phyloP scores from a whole-genome alignment of 1,140 invertebrate species.

The Drosophila sp. region DNA sequence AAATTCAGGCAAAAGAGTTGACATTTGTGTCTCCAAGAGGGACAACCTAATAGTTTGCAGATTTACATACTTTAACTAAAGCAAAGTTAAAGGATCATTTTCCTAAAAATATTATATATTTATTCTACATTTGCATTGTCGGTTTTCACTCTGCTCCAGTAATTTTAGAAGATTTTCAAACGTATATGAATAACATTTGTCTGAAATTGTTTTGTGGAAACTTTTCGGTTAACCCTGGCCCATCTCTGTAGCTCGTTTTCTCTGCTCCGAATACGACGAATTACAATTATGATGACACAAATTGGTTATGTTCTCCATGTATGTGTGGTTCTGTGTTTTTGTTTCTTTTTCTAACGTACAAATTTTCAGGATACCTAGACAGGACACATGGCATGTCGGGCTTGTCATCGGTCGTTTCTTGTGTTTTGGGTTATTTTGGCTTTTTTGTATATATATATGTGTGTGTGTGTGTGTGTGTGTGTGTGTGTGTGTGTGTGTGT shows the following conservation, averaged over 20 bases:
- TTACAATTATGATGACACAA: slow-evolving; percentile 81
- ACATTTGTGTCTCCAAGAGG: slow-evolving; percentile 19
- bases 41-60: neutral
- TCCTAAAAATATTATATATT: no score
- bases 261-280: slow-evolving; percentile 43
- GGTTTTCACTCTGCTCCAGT: neutral
- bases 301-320: slow-evolving; percentile 73
- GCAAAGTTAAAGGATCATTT: no score
- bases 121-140: no score
- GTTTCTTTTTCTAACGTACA: slow-evolving; percentile 39
- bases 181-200: no score
- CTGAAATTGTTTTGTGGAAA: neutral
- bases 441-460: slow-evolving; percentile 7
- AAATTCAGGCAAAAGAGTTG: slow-evolving; percentile 43
- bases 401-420: slow-evolving; percentile 62
- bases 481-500: slow-evolving; percentile 18
- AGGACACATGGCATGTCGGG: slow-evolving; percentile 67
- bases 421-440: slow-evolving; percentile 13
- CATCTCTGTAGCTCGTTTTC: neutral
- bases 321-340: slow-evolving; percentile 26
- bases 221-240: neutral
- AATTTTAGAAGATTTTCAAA: slow-evolving; percentile 3
- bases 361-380: slow-evolving; percentile 65
- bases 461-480: slow-evolving; percentile 17
- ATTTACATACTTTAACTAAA: no score